Conservation (phyloP, 2,797 vertebrate species). For the Acipenser oxyrinchus region DNA sequence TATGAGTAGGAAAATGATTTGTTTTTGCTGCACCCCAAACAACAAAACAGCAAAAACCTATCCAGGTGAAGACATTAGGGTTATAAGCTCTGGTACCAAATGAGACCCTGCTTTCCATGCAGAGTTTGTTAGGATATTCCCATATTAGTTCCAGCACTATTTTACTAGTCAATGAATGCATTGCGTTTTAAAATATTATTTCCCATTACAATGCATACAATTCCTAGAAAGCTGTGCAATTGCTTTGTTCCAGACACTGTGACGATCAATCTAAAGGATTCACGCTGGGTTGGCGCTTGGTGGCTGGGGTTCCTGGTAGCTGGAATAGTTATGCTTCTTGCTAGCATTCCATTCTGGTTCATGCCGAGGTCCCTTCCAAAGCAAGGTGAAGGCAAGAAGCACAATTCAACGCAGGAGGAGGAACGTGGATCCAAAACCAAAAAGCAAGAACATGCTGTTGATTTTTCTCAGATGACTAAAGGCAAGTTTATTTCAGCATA, state of each 20-base stretch:
- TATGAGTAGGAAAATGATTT: too few species aligned
- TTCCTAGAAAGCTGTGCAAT: too few species aligned
- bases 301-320: conserved; percentile 77
- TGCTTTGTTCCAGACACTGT: conserved; percentile 52
- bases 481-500: conserved; percentile 24
- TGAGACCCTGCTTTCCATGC: not conserved
- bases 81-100: not conserved
- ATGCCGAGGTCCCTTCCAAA: conserved; percentile 66
- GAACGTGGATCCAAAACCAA: conserved; percentile 43
- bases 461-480: conserved; percentile 51
- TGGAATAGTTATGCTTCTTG: conserved; percentile 54
- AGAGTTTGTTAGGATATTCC: too few species aligned
- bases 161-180: too few species aligned
- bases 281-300: conserved; percentile 83
- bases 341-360: conserved; percentile 76
- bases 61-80: not conserved
- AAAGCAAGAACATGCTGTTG: conserved; percentile 35
- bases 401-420: conserved; percentile 37
- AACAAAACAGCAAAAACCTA: too few species aligned
- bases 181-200: not conserved
- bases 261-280: conserved; percentile 68
- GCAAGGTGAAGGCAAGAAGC: conserved; percentile 34
- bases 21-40: too few species aligned
- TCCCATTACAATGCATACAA: not conserved
- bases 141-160: too few species aligned